phyloP scores from a whole-genome alignment of 2,888 invertebrate species.

The Plusia festucae region DNA sequence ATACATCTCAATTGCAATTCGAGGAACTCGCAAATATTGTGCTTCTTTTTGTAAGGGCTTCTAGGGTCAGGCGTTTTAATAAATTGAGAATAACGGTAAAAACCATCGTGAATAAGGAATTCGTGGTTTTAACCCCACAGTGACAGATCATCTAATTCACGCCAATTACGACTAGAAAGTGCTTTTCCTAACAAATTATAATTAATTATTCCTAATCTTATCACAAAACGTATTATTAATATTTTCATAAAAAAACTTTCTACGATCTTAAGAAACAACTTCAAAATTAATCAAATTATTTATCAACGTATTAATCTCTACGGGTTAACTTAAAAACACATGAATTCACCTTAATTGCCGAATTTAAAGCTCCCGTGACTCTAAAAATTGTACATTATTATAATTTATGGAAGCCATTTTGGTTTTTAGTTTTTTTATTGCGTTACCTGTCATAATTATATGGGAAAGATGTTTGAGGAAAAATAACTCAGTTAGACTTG shows the following conservation, averaged over 20 bases:
- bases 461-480: conserved; percentile 10
- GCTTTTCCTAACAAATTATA: conserved; percentile 17
- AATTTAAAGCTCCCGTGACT: conserved; percentile 51
- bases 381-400: conserved; percentile 49
- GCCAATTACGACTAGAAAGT: conserved; percentile 15
- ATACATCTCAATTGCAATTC: conserved; percentile 29
- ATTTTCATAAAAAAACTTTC: conserved; percentile 31
- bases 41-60: neutral
- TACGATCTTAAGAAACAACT: conserved; percentile 15
- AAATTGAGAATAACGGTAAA: neutral
- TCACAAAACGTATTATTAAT: conserved; percentile 17
- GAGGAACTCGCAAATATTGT: conserved; percentile 18
- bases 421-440: conserved; percentile 23
- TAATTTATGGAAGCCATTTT: conserved; percentile 46
- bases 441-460: conserved; percentile 13
- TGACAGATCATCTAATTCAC: too few relatives aligned
- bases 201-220: conserved; percentile 14
- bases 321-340: conserved; percentile 57
- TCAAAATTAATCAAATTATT: conserved; percentile 45
- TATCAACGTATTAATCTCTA: conserved; percentile 52
- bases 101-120: too few relatives aligned
- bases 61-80: neutral
- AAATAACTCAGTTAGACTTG: neutral
- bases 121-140: too few relatives aligned
- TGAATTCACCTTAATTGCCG: conserved; percentile 59